A percentile compares a stretch with the other conserved stretches of the same genome.
phyloP scores from a whole-genome alignment of 2,113 vertebrate genomes.

The Cardinalis cardinalis region DNA sequence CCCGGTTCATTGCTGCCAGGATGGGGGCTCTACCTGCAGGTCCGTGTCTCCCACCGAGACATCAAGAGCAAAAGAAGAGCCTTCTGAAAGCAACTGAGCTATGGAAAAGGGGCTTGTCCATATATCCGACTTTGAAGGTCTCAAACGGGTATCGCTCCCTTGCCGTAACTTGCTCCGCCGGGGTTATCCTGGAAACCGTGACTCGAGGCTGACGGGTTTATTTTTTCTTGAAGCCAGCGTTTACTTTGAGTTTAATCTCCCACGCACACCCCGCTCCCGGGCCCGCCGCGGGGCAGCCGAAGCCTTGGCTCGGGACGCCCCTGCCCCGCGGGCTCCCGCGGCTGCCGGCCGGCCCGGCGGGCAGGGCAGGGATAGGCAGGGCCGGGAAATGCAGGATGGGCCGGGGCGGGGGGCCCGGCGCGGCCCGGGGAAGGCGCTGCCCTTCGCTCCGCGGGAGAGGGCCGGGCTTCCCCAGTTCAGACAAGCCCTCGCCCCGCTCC shows the following conservation, averaged over 20 bases:
- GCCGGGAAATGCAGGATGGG: no score
- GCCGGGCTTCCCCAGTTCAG: constrained; percentile 73
- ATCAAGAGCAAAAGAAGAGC: not conserved
- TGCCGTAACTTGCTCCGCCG: not conserved
- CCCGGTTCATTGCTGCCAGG: fast-evolving
- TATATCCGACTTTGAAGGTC: not conserved
- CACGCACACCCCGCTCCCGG: not conserved
- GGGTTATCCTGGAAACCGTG: not conserved
- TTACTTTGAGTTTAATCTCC: not conserved
- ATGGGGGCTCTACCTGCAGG: not conserved
- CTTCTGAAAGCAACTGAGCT: not conserved
- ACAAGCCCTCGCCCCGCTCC: constrained; percentile 74
- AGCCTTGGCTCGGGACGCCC: not conserved
- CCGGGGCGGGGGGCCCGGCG: not conserved
- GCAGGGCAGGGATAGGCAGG: not conserved
- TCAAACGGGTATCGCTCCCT: not conserved
- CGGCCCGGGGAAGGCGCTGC: not conserved
- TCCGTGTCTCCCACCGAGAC: not conserved
- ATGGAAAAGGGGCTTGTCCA: not conserved
- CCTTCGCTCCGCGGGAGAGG: constrained; percentile 18
- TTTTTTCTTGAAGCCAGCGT: not conserved
- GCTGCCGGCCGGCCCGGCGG: not conserved
- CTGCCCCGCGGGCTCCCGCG: not conserved
- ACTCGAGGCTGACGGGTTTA: not conserved
- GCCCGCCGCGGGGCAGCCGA: not conserved